Conservation (phyloP, 1,140 invertebrate genomes). For the Psilanteris sp. region DNA sequence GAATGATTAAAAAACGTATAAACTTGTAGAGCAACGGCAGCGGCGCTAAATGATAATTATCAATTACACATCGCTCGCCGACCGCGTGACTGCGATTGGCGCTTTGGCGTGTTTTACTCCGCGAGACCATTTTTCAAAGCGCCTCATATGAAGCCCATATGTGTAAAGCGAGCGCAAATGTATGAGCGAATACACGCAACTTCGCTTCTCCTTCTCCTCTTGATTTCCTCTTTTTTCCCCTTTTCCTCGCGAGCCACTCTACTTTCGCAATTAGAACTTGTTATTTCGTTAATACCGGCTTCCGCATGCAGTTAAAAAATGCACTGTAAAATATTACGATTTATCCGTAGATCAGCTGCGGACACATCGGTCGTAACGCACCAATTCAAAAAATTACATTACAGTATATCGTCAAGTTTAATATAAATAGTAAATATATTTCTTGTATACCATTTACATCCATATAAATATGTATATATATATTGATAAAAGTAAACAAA, state of each 20-base stretch:
- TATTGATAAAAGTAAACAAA: too few species aligned
- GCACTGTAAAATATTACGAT: conserved; percentile 31
- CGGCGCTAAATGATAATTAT: conserved; percentile 63
- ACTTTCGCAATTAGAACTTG: conserved; percentile 77
- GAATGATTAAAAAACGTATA: too few species aligned
- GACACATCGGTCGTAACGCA: conserved; percentile 17
- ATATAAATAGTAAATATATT: too few species aligned
- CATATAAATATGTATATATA: too few species aligned
- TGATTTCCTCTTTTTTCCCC: conserved; percentile 59
- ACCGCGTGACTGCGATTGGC: conserved; percentile 38
- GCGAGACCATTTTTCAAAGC: conserved; percentile 62
- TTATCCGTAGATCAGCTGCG: conserved; percentile 23
- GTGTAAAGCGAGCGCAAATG: background rate
- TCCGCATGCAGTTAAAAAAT: conserved; percentile 66
- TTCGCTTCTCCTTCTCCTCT: conserved; percentile 66
- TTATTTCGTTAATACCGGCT: conserved; percentile 76
- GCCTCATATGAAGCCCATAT: background rate
- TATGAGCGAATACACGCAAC: conserved; percentile 21
- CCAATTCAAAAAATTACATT: conserved; percentile 9
- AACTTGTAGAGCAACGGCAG: conserved; percentile 24
- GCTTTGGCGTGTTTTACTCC: conserved; percentile 24
- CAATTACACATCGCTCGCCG: conserved; percentile 60
- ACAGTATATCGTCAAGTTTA: too few species aligned
- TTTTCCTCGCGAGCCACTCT: conserved; percentile 53
- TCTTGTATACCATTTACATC: too few species aligned